Evolutionary conservation across 2,888 invertebrate species (phyloP).

Genomic region (Sarcophaga variegata): DNA sequence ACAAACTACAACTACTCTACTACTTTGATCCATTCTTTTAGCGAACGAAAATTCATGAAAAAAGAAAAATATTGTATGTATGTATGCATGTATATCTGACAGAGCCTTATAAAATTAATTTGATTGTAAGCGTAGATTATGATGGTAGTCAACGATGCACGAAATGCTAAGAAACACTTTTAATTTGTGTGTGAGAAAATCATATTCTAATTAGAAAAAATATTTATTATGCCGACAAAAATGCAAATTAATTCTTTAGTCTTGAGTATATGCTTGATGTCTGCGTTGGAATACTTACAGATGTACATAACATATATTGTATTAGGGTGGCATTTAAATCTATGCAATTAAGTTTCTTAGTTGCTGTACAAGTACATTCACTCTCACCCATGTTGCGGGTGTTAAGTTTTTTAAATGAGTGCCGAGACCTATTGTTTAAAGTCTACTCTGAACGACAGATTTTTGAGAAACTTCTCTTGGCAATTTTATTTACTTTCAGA

Average conservation of each 20-base stretch:
- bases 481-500: too few relatives aligned
- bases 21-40: not conserved
- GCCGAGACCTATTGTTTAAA: too few relatives aligned
- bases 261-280: not conserved
- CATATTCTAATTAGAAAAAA: slow-evolving; percentile 43
- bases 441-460: too few relatives aligned
- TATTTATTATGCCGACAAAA: slow-evolving; percentile 5
- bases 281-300: too few relatives aligned
- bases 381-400: too few relatives aligned
- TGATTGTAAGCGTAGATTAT: slow-evolving; percentile 50
- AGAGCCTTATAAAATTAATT: slow-evolving; percentile 42
- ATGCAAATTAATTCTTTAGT: not conserved
- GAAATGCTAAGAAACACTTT: slow-evolving; percentile 58
- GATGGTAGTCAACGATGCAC: slow-evolving; percentile 36
- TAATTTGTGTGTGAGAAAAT: slow-evolving; percentile 64
- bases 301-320: not conserved
- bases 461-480: too few relatives aligned
- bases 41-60: not conserved
- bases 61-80: not conserved
- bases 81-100: too few relatives aligned
- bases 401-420: too few relatives aligned
- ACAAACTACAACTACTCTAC: not conserved
- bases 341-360: too few relatives aligned
- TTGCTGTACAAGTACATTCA: too few relatives aligned
- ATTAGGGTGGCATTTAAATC: not conserved